phyloP scores from a whole-genome alignment of 2,113 vertebrate species.

The Bungarus multicinctus region DNA sequence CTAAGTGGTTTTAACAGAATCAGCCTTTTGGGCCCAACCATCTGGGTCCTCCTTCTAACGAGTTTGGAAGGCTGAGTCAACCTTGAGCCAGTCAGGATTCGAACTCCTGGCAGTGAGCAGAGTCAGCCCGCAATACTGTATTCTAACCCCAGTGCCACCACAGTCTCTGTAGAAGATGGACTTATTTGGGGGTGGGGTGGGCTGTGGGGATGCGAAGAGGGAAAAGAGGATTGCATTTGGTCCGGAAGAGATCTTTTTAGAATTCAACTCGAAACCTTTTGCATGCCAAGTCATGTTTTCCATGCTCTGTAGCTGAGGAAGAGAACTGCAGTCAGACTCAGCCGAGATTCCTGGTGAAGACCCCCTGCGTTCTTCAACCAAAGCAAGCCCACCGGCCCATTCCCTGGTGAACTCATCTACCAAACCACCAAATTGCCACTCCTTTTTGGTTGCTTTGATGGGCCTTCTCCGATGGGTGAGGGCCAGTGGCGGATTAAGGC shows the following conservation, averaged over 20 bases:
- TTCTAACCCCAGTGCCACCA: too few relatives aligned
- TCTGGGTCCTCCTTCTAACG: too few relatives aligned
- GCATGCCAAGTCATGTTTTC: not conserved
- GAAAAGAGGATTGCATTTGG: not conserved
- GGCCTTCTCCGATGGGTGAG: not conserved
- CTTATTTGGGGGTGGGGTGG: not conserved
- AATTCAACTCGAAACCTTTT: not conserved
- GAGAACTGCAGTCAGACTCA: not conserved
- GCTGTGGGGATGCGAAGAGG: not conserved
- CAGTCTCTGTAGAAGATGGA: not conserved
- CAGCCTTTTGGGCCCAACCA: too few relatives aligned
- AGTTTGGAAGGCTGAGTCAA: too few relatives aligned
- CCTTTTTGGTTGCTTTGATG: not conserved
- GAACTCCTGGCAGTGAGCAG: too few relatives aligned
- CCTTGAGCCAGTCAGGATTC: too few relatives aligned
- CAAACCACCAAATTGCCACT: not conserved
- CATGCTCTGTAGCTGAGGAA: not conserved
- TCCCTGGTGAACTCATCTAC: not conserved
- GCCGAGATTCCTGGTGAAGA: too few relatives aligned
- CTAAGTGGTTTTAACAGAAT: too few relatives aligned
- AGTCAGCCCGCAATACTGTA: too few relatives aligned
- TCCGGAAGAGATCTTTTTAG: not conserved
- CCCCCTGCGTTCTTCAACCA: not conserved
- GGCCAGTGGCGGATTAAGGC: too few relatives aligned
- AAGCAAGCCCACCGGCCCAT: not conserved